Percentiles rank a stretch among this genome's conserved stretches.
These are phyloP conservation scores for Neoaliturus tenellus DNA, from an alignment of 2,888 invertebrate genomes.

Conservation along the genomic window DNA sequence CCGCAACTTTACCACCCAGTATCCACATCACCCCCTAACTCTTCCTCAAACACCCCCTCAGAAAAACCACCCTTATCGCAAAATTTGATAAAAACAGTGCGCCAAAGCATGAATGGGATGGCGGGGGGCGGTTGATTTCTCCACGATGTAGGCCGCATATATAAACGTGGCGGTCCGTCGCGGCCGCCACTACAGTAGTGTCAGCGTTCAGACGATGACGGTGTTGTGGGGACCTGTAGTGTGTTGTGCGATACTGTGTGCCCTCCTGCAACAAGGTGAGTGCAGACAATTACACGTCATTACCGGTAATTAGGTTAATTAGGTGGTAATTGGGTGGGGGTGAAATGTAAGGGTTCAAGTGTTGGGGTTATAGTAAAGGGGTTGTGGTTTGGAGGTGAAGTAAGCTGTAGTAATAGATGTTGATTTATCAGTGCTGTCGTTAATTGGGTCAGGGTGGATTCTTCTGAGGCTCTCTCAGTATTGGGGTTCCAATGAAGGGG, in stretches of 20 bases:
- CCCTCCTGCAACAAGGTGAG: conserved; percentile 2
- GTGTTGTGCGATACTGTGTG: conserved; percentile 27
- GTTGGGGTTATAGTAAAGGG: not conserved
- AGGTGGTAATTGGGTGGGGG: not conserved
- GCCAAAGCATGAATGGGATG: not conserved
- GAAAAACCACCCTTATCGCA: too few species aligned
- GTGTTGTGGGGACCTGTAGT: conserved; percentile 12
- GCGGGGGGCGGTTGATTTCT: not conserved
- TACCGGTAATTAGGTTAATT: not conserved
- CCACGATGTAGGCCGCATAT: conserved; percentile 49
- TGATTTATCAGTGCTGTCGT: too few species aligned
- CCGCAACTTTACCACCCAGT: too few species aligned
- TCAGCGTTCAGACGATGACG: not conserved
- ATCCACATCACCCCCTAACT: too few species aligned
- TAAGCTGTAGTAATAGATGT: too few species aligned
- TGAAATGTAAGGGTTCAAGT: too few species aligned
- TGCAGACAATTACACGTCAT: not conserved
- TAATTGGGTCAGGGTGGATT: too few species aligned
- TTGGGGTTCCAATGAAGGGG: too few species aligned
- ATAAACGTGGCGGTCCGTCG: not conserved
- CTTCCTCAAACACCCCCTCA: too few species aligned
- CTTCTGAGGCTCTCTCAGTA: too few species aligned
- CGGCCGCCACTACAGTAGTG: conserved; percentile 28
- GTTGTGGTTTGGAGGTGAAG: not conserved
- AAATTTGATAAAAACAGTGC: too few species aligned